Conservation (phyloP, 2,888 invertebrate species). For the Drosophila paranaensis region DNA sequence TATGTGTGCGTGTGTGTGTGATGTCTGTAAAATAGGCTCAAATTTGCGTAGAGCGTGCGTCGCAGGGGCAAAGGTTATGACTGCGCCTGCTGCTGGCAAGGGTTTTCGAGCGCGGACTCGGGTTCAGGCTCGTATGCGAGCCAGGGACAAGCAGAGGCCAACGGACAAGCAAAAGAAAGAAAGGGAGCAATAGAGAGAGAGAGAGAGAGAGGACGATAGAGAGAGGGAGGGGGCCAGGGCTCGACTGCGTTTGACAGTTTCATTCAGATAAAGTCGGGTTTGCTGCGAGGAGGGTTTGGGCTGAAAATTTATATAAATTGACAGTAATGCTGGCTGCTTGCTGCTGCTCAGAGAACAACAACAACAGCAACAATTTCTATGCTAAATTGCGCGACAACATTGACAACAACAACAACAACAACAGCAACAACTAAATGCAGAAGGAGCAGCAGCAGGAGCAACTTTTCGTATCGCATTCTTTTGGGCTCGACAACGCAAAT, state of each 20-base stretch:
- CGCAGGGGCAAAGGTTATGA: slow-evolving; percentile 64
- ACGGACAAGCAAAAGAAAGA: slow-evolving; percentile 3
- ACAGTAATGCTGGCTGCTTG: slow-evolving; percentile 70
- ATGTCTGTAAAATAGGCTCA: slow-evolving; percentile 65
- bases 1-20: slow-evolving; percentile 21
- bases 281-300: not conserved
- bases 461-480: slow-evolving; percentile 66
- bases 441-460: slow-evolving; percentile 12
- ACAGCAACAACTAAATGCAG: slow-evolving; percentile 5
- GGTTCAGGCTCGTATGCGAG: slow-evolving; percentile 7
- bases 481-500: slow-evolving; percentile 57
- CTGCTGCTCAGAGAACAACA: slow-evolving; percentile 46
- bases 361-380: slow-evolving; percentile 57
- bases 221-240: not conserved
- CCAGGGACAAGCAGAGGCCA: slow-evolving; percentile 1
- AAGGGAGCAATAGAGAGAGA: not conserved
- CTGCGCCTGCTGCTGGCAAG: slow-evolving; percentile 60
- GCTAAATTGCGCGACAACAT: slow-evolving; percentile 61
- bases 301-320: slow-evolving; percentile 76
- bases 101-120: slow-evolving; percentile 39
- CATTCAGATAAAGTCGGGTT: slow-evolving; percentile 36
- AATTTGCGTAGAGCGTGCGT: slow-evolving; percentile 63
- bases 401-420: slow-evolving; percentile 22
- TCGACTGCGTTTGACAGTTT: slow-evolving; percentile 59
- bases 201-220: not conserved